Evolutionary conservation across 64 coral and sea anemone genomes (phyloP).

Genomic region (Dendronephthya gigantea): DNA sequence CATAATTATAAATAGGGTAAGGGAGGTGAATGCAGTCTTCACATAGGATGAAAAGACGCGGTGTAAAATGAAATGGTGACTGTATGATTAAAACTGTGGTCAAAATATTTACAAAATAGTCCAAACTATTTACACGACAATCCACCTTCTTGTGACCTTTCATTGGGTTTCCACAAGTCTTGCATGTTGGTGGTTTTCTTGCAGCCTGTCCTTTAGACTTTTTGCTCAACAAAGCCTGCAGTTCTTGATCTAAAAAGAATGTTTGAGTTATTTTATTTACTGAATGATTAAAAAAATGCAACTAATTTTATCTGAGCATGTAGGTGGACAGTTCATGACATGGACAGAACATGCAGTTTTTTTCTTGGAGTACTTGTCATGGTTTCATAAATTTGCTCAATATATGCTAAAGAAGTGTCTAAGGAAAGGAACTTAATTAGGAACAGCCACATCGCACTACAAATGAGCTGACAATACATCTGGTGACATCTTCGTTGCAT

Average conservation of each 20-base stretch:
- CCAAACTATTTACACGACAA: not conserved
- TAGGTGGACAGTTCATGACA: not conserved
- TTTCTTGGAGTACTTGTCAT: conserved; percentile 2
- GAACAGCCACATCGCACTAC: not conserved
- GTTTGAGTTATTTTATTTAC: too few relatives aligned
- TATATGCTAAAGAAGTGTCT: conserved; percentile 20
- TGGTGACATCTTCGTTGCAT: too few relatives aligned
- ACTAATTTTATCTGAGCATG: not conserved
- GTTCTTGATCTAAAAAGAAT: not conserved
- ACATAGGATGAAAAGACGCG: too few relatives aligned
- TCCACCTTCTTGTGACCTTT: conserved; percentile 13
- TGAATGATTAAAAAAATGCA: too few relatives aligned
- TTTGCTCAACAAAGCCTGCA: not conserved
- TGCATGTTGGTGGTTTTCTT: not conserved
- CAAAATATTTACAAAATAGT: not conserved
- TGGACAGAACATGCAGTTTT: not conserved
- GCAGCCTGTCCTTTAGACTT: not conserved
- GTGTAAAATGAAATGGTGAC: too few relatives aligned
- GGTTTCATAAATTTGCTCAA: conserved; percentile 22
- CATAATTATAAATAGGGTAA: not conserved
- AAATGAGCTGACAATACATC: too few relatives aligned
- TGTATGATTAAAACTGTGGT: too few relatives aligned
- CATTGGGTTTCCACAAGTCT: conserved; percentile 18
- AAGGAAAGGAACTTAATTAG: not conserved
- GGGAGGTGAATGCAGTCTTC: too few relatives aligned